Percentiles rank a stretch among this genome's conserved stretches.
Evolutionary conservation across 2,888 invertebrate species (phyloP).

Genomic region (Folsomia manolachei): DNA sequence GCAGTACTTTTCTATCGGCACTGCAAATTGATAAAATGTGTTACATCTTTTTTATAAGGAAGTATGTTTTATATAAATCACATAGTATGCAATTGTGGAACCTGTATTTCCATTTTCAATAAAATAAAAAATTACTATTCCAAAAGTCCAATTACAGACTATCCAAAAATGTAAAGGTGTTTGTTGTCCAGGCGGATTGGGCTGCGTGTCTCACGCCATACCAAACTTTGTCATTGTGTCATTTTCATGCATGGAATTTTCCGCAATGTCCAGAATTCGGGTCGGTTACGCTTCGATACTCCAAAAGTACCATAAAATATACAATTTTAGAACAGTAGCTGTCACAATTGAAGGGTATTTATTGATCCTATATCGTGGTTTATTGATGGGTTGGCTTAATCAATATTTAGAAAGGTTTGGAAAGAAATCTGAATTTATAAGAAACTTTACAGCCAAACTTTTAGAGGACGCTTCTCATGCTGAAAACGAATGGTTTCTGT

Average conservation of each 20-base stretch:
- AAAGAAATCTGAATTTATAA: no score
- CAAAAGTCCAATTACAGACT: no score
- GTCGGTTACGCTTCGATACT: background rate
- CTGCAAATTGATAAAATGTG: background rate
- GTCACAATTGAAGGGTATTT: no score
- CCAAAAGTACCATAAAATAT: background rate
- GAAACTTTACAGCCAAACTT: no score
- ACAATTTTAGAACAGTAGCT: background rate
- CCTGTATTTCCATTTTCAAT: background rate
- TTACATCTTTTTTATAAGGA: no score
- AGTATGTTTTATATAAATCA: no score
- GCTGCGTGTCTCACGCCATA: conserved; percentile 10
- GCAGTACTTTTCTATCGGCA: background rate
- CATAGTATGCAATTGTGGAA: no score
- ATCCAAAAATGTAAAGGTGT: background rate
- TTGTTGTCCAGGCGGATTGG: background rate
- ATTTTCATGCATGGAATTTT: no score
- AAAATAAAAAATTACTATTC: no score
- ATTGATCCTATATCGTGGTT: no score
- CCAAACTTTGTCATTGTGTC: no score
- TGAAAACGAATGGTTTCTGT: background rate
- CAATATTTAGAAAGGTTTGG: background rate
- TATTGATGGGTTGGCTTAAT: background rate
- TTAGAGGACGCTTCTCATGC: background rate
- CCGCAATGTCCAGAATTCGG: background rate